Evolutionary conservation across 2,888 invertebrate genomes (phyloP).

Genomic region (Griposia aprilina): DNA sequence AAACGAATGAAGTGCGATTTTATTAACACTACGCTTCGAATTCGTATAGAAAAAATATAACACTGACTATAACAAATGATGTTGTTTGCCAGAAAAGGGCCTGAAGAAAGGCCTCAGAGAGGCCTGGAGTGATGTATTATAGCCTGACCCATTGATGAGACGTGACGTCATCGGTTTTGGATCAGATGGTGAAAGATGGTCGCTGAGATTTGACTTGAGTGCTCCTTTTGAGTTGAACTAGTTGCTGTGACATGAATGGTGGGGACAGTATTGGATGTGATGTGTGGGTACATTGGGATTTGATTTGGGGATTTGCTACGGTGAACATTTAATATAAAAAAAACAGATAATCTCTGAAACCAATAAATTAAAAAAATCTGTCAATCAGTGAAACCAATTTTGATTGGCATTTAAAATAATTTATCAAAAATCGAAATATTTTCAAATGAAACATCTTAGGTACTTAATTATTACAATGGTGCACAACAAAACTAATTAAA

Average conservation of each 20-base stretch:
- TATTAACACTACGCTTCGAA: constrained; percentile 88
- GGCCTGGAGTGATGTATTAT: constrained; percentile 80
- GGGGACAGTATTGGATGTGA: constrained; percentile 8
- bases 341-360: not conserved
- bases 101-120: constrained; percentile 77
- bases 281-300: not conserved
- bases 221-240: constrained; percentile 40
- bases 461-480: not conserved
- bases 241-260: constrained; percentile 32
- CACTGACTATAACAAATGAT: constrained; percentile 90
- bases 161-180: constrained; percentile 79
- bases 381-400: too few relatives aligned
- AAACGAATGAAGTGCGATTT: constrained; percentile 90
- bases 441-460: not conserved
- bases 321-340: not conserved
- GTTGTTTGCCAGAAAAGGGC: constrained; percentile 85
- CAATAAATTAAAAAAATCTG: not conserved
- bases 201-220: constrained; percentile 67
- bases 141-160: constrained; percentile 77
- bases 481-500: not conserved
- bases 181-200: constrained; percentile 67
- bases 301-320: not conserved
- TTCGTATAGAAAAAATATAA: constrained; percentile 85
- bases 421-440: not conserved
- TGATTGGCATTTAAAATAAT: not conserved